Percentiles rank a stretch among this genome's conserved stretches.
phyloP scores from a whole-genome alignment of 2,888 invertebrate species.

The Epsilonema sp. region DNA sequence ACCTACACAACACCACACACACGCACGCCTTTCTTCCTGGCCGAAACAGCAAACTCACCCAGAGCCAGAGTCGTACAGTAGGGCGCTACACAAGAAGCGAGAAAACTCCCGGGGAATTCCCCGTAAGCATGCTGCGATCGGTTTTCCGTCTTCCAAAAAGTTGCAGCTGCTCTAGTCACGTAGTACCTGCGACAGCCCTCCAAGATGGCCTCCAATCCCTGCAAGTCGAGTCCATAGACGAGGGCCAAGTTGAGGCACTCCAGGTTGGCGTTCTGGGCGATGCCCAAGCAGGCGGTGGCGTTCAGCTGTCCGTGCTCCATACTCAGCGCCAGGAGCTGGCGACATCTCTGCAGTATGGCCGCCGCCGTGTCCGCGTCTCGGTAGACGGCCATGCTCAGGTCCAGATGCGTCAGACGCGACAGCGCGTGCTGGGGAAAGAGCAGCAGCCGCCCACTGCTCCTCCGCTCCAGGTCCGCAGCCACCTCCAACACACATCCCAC shows the following conservation, averaged over 20 bases:
- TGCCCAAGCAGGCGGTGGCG: conserved; percentile 40
- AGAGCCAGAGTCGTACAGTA: background rate
- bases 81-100: too few relatives aligned
- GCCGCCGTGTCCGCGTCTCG: conserved; percentile 36
- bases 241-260: conserved; percentile 65
- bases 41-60: background rate
- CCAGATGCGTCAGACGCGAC: conserved; percentile 50
- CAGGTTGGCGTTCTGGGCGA: conserved; percentile 46
- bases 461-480: background rate
- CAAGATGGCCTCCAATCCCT: conserved; percentile 44
- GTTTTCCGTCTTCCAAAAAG: too few relatives aligned
- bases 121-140: too few relatives aligned
- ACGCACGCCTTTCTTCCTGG: background rate
- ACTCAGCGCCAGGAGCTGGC: conserved; percentile 55
- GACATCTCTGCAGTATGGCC: conserved; percentile 45
- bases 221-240: conserved; percentile 48
- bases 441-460: conserved; percentile 37
- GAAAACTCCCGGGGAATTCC: too few relatives aligned
- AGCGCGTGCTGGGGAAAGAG: conserved; percentile 41
- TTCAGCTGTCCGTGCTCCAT: conserved; percentile 53
- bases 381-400: conserved; percentile 53
- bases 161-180: too few relatives aligned
- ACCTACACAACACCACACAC: conserved; percentile 35
- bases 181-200: conserved; percentile 36
- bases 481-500: too few relatives aligned